Evolutionary conservation across 92 coral and sea anemone genomes (phyloP).

Genomic region (Umimayanthus kanabou): DNA sequence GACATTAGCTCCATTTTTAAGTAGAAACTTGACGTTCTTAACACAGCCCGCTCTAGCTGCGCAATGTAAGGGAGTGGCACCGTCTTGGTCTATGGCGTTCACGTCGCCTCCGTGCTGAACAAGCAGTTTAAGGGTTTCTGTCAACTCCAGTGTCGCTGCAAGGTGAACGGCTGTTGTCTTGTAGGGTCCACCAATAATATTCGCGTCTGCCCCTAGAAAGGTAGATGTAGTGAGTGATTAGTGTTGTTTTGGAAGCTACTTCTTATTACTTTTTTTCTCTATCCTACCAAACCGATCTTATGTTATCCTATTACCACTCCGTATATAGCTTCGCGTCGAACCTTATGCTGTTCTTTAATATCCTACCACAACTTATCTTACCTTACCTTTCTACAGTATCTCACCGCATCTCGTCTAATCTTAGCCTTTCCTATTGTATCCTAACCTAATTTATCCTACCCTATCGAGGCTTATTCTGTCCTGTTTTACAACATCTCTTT

Average conservation of each 20-base stretch:
- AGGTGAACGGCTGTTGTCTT: constrained; percentile 33
- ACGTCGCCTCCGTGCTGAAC: constrained; percentile 30
- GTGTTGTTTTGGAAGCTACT: neutral
- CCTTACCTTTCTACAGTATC: too few relatives aligned
- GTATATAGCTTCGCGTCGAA: neutral
- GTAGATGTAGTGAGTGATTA: neutral
- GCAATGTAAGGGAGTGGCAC: constrained; percentile 36
- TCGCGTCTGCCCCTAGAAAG: constrained; percentile 33
- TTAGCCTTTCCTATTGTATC: too few relatives aligned
- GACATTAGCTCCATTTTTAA: constrained; percentile 35
- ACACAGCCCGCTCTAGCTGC: constrained; percentile 3
- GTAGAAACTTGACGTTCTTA: constrained; percentile 19
- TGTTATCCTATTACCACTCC: too few relatives aligned
- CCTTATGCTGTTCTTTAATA: neutral
- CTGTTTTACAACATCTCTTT: too few relatives aligned
- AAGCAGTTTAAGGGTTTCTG: neutral
- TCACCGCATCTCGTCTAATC: neutral
- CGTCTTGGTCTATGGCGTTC: constrained; percentile 37
- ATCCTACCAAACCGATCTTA: neutral
- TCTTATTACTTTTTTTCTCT: neutral
- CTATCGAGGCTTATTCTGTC: too few relatives aligned
- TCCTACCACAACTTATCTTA: neutral
- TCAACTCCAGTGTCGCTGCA: constrained; percentile 5
- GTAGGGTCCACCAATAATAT: constrained; percentile 6
- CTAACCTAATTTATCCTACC: too few relatives aligned